Evolutionary conservation across 2,888 invertebrate genomes (phyloP), one percentile per base, ranked within the genome.

Genomic region (Bimastos eiseni): DNA sequence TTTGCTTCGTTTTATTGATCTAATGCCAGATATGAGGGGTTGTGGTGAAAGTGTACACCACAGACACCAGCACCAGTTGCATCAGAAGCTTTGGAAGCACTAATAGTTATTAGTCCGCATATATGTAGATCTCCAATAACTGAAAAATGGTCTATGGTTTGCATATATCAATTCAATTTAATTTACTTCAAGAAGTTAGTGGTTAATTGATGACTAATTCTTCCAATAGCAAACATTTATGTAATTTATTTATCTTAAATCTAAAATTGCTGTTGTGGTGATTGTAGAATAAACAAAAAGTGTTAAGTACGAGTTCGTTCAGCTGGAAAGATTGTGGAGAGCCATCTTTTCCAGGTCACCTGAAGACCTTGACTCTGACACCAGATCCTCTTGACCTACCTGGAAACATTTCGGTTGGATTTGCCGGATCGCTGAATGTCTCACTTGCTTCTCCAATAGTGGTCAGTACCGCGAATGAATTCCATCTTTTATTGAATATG

Each of bases 311-410:
- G 89, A 33, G 89, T 34, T 44, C 89, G 37, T 91, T 91, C 88
- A n/a, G 24, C 19, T 91, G 91, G 91, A 88, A 86, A 15, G 86
- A 88, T 86, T 91, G 93, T 55, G 92, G 92, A n/a, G 84, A 38
- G 0, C 19, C 90, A 21, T n/a, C 34, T 34, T 89, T 91, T 88
- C 90, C 91, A 21, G 49, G 92, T 44, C 83, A 91, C 44, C 24
- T 93, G 24, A 91, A 91, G 34, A 89, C 84, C 3, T 89, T 93
- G 36, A 17, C 84, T 70, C 21, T 93, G n/a, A 38, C 86, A 36
- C 93, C 93, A 17, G 92, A 93, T 90, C 92, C 92, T 33, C 30
- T 93, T 11, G 89, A 89, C 21, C 70, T 93, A 70, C 92, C 92
- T 34, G 92, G 92, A 55, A 93, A 92, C 41, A 83, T 92, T 21